Conservation (phyloP, 1,140 invertebrate species). For the Lordiphosa stackelbergi region DNA sequence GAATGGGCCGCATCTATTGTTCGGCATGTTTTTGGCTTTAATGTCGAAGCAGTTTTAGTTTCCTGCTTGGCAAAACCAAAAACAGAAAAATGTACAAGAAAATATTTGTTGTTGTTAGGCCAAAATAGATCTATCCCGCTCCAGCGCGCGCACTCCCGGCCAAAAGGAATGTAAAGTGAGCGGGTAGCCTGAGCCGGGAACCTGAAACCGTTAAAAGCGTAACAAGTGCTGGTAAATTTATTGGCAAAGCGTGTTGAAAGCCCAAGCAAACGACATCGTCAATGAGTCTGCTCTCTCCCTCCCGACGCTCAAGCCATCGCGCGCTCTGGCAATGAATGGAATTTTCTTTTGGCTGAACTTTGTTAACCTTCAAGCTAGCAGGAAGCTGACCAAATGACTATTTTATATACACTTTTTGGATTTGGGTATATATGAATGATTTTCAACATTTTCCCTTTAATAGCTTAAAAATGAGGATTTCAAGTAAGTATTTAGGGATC, state of each 20-base stretch:
- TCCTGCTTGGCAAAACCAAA: conserved; percentile 51
- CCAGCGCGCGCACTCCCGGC: conserved; percentile 19
- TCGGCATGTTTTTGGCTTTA: conserved; percentile 56
- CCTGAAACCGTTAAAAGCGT: conserved; percentile 63
- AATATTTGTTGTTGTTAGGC: conserved; percentile 73
- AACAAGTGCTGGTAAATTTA: conserved; percentile 73
- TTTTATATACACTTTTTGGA: conserved; percentile 43
- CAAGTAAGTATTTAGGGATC: too few species aligned
- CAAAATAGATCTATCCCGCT: conserved; percentile 65
- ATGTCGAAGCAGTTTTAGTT: conserved; percentile 68
- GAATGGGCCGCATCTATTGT: conserved; percentile 62
- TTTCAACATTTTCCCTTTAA: too few species aligned
- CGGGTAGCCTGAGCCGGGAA: conserved; percentile 36
- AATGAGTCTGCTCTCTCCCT: conserved; percentile 41
- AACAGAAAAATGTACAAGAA: conserved; percentile 53
- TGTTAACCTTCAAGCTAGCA: conserved; percentile 64
- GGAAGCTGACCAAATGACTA: conserved; percentile 54
- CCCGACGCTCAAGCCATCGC: conserved; percentile 9
- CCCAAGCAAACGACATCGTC: conserved; percentile 54
- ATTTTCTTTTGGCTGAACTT: conserved; percentile 59
- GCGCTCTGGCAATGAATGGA: conserved; percentile 62
- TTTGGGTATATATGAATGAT: too few species aligned
- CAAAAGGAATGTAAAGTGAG: conserved; percentile 70
- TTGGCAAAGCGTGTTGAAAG: conserved; percentile 73
- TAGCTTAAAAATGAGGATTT: too few species aligned